Conservation (phyloP, 2,113 vertebrate genomes). For the Podarcis cretensis region DNA sequence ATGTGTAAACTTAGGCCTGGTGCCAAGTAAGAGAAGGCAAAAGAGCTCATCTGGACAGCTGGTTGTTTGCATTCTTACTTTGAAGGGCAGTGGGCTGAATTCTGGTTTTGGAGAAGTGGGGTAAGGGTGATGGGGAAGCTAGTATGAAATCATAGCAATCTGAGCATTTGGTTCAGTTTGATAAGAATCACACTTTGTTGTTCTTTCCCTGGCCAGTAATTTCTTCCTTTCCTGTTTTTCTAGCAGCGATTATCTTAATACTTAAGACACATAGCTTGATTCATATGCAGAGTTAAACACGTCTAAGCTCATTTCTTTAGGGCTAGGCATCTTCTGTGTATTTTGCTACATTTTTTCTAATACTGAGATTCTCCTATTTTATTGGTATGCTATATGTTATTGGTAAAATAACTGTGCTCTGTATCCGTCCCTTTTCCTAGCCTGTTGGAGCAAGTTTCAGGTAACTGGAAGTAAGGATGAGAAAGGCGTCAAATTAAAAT, state of each 20-base stretch:
- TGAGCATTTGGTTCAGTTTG: background rate
- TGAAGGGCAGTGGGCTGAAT: background rate
- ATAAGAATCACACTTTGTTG: background rate
- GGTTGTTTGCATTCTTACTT: background rate
- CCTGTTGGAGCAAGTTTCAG: background rate
- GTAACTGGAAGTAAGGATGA: too few relatives aligned
- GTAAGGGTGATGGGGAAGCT: too few relatives aligned
- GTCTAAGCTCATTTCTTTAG: background rate
- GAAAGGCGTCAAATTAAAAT: background rate
- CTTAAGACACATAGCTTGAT: background rate
- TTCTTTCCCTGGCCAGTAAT: conserved; percentile 38
- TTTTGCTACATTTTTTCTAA: background rate
- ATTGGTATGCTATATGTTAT: background rate
- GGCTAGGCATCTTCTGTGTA: background rate
- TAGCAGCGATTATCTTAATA: background rate
- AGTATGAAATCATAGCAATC: background rate
- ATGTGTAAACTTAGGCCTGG: too few relatives aligned
- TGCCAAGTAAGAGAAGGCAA: background rate
- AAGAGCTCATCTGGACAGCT: background rate
- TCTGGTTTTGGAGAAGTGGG: background rate
- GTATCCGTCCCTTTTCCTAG: background rate
- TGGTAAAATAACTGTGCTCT: background rate
- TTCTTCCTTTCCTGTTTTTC: background rate
- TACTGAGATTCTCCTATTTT: background rate
- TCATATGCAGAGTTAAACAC: background rate